phyloP scores from a whole-genome alignment of 2,888 invertebrate genomes.

The Agrotis segetum region DNA sequence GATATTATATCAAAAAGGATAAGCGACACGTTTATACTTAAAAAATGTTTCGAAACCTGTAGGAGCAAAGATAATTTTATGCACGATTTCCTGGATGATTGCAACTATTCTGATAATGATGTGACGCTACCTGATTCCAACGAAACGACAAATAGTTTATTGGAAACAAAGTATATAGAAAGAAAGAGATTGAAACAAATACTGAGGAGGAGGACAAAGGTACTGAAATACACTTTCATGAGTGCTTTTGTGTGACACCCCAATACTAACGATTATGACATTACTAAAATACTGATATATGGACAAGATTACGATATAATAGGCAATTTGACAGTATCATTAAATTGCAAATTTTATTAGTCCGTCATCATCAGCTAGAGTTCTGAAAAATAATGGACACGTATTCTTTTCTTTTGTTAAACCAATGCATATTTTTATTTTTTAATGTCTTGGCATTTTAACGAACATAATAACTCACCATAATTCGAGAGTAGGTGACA shows the following conservation, averaged over 20 bases:
- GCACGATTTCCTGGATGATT: not conserved
- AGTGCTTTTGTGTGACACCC: not conserved
- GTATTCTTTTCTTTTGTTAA: too few species aligned
- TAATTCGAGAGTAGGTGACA: too few species aligned
- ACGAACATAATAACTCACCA: too few species aligned
- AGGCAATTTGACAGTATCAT: too few species aligned
- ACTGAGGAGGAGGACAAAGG: slow-evolving; percentile 17
- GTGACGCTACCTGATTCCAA: slow-evolving; percentile 21
- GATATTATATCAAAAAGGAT: slow-evolving; percentile 74
- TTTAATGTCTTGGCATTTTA: too few species aligned
- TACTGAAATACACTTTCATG: slow-evolving; percentile 4
- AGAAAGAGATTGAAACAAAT: slow-evolving; percentile 18
- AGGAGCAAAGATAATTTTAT: slow-evolving; percentile 7
- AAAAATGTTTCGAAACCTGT: slow-evolving; percentile 57
- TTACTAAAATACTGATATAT: not conserved
- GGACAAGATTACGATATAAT: not conserved
- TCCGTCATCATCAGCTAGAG: too few species aligned
- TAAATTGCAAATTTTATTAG: too few species aligned
- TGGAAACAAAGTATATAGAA: slow-evolving; percentile 35
- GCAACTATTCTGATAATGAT: slow-evolving; percentile 17
- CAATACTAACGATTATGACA: not conserved
- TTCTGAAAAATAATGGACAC: too few species aligned
- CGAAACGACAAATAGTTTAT: slow-evolving; percentile 47
- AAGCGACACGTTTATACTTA: slow-evolving; percentile 77
- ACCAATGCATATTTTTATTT: too few species aligned